A percentile compares a stretch with the other conserved stretches of the same genome.
These are phyloP conservation scores for Agriotes lineatus DNA, from an alignment of 2,888 invertebrate species.

Conservation along the genomic window DNA sequence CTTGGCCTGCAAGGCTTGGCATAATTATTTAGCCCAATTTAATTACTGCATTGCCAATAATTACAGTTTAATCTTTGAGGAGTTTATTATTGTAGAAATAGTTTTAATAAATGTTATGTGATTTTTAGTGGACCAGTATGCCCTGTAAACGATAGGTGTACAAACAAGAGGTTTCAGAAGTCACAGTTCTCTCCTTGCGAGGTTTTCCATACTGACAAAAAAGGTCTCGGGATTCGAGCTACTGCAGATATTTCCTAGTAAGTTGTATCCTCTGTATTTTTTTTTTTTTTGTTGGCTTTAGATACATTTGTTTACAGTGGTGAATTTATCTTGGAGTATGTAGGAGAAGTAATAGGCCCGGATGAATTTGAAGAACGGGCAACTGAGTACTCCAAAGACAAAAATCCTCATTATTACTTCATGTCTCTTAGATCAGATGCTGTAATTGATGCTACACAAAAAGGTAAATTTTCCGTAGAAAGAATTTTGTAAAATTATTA, in stretches of 20 bases:
- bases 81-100: too few relatives aligned
- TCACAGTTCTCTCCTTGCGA: conserved; percentile 86
- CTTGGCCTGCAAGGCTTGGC: too few relatives aligned
- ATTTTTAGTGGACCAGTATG: conserved; percentile 85
- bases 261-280: conserved; percentile 53
- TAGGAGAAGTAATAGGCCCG: conserved; percentile 95
- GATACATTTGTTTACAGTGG: conserved; percentile 76
- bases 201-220: conserved; percentile 92
- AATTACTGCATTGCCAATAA: too few relatives aligned
- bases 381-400: conserved; percentile 89
- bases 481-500: not conserved
- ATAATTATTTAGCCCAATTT: too few relatives aligned
- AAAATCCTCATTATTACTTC: conserved; percentile 95
- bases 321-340: conserved; percentile 97
- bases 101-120: not conserved
- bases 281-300: too few relatives aligned
- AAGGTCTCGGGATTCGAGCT: conserved; percentile 94
- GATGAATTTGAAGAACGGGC: conserved; percentile 91
- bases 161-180: conserved; percentile 94
- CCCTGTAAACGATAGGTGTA: conserved; percentile 89
- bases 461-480: conserved; percentile 68
- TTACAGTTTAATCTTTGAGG: too few relatives aligned
- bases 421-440: conserved; percentile 96
- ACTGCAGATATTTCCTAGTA: conserved; percentile 79
- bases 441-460: conserved; percentile 95